Conservation (phyloP, 2,888 invertebrate species). For the Mystacides longicornis region DNA sequence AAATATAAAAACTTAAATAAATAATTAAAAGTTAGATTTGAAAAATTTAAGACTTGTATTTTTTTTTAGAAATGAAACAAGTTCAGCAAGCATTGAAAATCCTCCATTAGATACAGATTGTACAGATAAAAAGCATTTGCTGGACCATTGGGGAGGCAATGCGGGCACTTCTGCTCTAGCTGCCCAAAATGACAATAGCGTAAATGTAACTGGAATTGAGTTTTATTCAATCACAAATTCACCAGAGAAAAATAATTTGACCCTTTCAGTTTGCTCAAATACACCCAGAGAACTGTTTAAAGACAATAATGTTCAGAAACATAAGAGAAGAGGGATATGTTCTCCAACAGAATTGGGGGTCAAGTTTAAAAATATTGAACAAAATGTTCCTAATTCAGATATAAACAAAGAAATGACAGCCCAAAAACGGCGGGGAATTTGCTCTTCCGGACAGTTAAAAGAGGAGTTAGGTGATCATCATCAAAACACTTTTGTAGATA, state of each 20-base stretch:
- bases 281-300: conserved; percentile 29
- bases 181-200: conserved; percentile 36
- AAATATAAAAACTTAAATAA: background rate
- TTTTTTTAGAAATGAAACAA: conserved; percentile 14
- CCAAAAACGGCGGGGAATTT: conserved; percentile 51
- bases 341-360: conserved; percentile 45
- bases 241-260: conserved; percentile 32
- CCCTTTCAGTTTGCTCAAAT: conserved; percentile 20
- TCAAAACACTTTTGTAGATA: conserved; percentile 30
- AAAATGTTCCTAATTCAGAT: conserved; percentile 40
- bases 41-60: background rate
- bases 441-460: conserved; percentile 47
- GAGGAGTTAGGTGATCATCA: conserved; percentile 39
- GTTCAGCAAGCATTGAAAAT: conserved; percentile 24
- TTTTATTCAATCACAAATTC: conserved; percentile 46
- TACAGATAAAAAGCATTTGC: conserved; percentile 45
- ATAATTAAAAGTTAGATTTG: background rate
- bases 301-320: conserved; percentile 25
- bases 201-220: conserved; percentile 43
- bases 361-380: conserved; percentile 33
- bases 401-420: conserved; percentile 38
- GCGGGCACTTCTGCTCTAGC: conserved; percentile 46
- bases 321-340: conserved; percentile 40
- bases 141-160: conserved; percentile 48
- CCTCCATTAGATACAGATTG: conserved; percentile 39